A percentile compares a stretch with the other conserved stretches of the same genome.
These are phyloP conservation scores for Hymenochirus boettgeri DNA, from an alignment of 2,113 vertebrate species.

Conservation along the genomic window DNA sequence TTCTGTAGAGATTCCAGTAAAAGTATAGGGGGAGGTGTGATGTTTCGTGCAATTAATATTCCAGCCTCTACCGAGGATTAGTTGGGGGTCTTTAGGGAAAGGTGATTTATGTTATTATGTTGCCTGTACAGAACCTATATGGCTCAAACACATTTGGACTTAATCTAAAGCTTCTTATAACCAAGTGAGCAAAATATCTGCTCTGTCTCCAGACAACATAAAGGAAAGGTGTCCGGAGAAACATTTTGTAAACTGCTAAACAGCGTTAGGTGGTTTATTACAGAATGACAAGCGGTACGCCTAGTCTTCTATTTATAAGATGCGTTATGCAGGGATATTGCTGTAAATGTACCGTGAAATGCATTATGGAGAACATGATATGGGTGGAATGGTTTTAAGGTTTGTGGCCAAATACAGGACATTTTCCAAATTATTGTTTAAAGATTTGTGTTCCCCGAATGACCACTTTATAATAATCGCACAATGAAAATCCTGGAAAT, in stretches of 20 bases:
- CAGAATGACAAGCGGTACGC: too few species aligned
- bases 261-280: not conserved
- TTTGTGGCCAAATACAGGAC: too few species aligned
- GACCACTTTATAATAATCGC: too few species aligned
- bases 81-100: not conserved
- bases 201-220: not conserved
- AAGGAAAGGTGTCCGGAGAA: not conserved
- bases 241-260: not conserved
- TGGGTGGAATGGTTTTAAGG: too few species aligned
- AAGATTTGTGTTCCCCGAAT: too few species aligned
- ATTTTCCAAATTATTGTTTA: too few species aligned
- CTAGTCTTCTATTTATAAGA: too few species aligned
- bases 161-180: not conserved
- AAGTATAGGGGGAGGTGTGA: not conserved
- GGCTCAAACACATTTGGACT: not conserved
- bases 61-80: conserved; percentile 1
- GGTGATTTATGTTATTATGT: not conserved
- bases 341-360: too few species aligned
- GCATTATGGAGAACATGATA: too few species aligned
- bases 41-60: conserved; percentile 1
- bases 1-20: not conserved
- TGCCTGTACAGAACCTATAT: not conserved
- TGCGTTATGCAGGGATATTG: too few species aligned
- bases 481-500: too few species aligned
- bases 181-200: not conserved